Percentiles rank a stretch among this genome's conserved stretches.
Conservation (phyloP, 1,140 invertebrate genomes). For the Caerostris darwini region DNA sequence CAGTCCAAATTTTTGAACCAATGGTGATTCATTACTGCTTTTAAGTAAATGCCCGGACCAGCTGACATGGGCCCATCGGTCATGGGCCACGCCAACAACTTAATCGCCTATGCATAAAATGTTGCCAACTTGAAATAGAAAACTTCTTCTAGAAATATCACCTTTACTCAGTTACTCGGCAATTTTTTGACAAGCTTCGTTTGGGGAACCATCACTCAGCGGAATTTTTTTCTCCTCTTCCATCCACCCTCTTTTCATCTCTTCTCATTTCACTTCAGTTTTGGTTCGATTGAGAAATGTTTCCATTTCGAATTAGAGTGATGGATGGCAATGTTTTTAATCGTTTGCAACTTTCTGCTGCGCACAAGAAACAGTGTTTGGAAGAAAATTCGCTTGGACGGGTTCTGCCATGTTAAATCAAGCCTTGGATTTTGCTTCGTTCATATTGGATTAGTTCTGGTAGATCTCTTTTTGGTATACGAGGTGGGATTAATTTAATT, state of each 20-base stretch:
- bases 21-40: conserved; percentile 59
- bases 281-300: conserved; percentile 27
- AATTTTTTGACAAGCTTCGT: conserved; percentile 68
- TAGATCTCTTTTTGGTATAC: background rate
- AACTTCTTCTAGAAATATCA: conserved; percentile 53
- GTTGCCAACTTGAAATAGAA: conserved; percentile 62
- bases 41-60: conserved; percentile 43
- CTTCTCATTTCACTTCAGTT: conserved; percentile 27
- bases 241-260: background rate
- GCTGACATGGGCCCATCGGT: conserved; percentile 56
- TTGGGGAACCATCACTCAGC: conserved; percentile 58
- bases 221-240: conserved; percentile 17
- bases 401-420: background rate
- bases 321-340: conserved; percentile 51
- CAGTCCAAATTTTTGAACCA: conserved; percentile 21
- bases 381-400: background rate
- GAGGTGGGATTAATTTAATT: background rate
- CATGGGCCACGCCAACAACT: conserved; percentile 59
- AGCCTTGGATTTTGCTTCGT: background rate
- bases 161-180: conserved; percentile 44
- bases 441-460: conserved; percentile 27
- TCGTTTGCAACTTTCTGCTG: background rate
- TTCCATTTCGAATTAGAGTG: conserved; percentile 55
- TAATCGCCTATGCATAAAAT: conserved; percentile 71
- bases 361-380: background rate